Percentiles rank a stretch among this genome's conserved stretches.
phyloP scores from a whole-genome alignment of 30 jellyfish, hydroid and myxozoan species.

The Mastigias papua region DNA sequence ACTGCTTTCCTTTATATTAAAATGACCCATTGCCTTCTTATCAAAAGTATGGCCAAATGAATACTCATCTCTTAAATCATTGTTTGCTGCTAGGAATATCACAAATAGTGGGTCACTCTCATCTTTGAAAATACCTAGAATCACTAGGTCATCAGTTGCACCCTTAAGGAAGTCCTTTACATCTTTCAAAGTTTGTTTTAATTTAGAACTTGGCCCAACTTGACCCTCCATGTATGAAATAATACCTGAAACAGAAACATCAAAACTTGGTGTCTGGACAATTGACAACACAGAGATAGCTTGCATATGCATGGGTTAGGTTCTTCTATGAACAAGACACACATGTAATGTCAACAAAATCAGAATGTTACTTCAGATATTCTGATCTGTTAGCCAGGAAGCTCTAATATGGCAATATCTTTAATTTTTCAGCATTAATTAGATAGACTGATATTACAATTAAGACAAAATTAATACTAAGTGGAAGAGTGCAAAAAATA shows the following conservation, averaged over 20 bases:
- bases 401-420: too few species aligned
- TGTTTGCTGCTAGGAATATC: slow-evolving; percentile 84
- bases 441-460: too few species aligned
- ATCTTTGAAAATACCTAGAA: slow-evolving; percentile 90
- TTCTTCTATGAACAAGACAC: too few species aligned
- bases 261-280: too few species aligned
- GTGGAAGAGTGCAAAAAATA: background rate
- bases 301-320: too few species aligned
- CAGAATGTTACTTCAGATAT: too few species aligned
- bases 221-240: slow-evolving; percentile 89
- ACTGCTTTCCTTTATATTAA: slow-evolving; percentile 82
- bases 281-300: too few species aligned
- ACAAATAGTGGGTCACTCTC: slow-evolving; percentile 85
- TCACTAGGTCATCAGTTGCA: slow-evolving; percentile 85
- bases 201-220: slow-evolving; percentile 91
- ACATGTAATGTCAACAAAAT: too few species aligned
- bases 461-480: background rate
- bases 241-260: slow-evolving; percentile 65
- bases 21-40: slow-evolving; percentile 57
- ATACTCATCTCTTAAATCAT: slow-evolving; percentile 92
- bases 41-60: slow-evolving; percentile 97
- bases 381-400: too few species aligned
- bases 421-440: too few species aligned
- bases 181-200: slow-evolving; percentile 71
- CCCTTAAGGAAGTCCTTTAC: slow-evolving; percentile 76